Evolutionary conservation across 1,140 invertebrate species (phyloP).

Genomic region (Caerostris extrusa): DNA sequence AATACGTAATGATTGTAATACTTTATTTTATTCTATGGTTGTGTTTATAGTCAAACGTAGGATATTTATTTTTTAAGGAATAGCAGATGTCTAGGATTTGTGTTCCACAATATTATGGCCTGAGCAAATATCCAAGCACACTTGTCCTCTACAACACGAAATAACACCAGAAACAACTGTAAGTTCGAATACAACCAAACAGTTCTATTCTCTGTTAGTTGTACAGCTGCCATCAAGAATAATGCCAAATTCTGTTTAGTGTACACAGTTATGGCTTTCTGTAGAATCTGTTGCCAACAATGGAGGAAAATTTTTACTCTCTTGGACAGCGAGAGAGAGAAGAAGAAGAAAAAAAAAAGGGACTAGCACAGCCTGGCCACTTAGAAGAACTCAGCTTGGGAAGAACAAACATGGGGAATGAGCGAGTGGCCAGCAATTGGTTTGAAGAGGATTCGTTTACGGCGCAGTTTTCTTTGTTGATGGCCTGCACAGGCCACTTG

Average conservation of each 20-base stretch:
- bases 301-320: not conserved
- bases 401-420: constrained; percentile 48
- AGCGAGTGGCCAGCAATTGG: constrained; percentile 50
- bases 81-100: not conserved
- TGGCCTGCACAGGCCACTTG: not conserved
- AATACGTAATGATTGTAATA: too few species aligned
- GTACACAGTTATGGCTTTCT: not conserved
- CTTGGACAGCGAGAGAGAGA: not conserved
- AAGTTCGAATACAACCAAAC: not conserved
- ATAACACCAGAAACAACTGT: too few species aligned
- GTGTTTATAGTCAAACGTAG: too few species aligned
- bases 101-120: too few species aligned
- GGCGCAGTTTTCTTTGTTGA: constrained; percentile 37
- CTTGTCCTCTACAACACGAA: not conserved
- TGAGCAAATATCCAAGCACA: not conserved
- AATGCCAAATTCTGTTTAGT: not conserved
- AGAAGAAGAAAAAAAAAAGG: not conserved
- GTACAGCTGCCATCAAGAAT: not conserved
- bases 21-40: too few species aligned
- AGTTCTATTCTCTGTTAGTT: not conserved
- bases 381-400: constrained; percentile 40
- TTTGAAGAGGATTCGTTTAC: constrained; percentile 45
- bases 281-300: not conserved
- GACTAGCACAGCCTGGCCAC: not conserved
- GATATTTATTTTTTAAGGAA: not conserved